Evolutionary conservation across 92 coral and sea anemone genomes (phyloP), one percentile per base, ranked within the genome.

Genomic region (Heteractis magnifica): DNA sequence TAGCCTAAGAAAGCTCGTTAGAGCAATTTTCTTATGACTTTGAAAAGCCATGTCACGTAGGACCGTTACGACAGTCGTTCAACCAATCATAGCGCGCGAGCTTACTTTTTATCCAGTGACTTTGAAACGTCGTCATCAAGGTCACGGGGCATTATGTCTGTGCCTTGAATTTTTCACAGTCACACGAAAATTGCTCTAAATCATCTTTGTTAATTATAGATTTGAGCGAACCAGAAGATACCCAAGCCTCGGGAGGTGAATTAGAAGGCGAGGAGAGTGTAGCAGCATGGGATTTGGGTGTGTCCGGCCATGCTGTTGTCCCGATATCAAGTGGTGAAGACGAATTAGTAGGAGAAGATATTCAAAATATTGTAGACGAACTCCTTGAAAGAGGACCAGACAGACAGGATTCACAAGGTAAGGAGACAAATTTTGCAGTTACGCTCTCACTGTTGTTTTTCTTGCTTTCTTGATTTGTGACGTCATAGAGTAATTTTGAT

Each of bases 301-400:
- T 93, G 74, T 81, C 98, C 58, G 94, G 98, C 20, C 90, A 94
- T 62, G 93, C 88, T n/a, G 90, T 93, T 59, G 93, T 91, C 11
- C 98, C 95, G 0, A 87, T 85, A 71, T 86, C 91, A 0, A 64
- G 85, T 13, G 89, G 84, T n/a, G 88, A 87, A 49, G 92, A 85
- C 20, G 95, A 91, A 18, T 81, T 87, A 41, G 77, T 65, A 18
- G 83, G 79, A 14, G 91, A 91, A 52, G 94, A 88, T 49, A 87
- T 93, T 48, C 89, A 91, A 64, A 91, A 91, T 56, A 90, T 93
- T 81, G 92, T 93, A 76, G 98, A 93, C 15, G 98, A 93, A 55
- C 85, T 93, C 62, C 75, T 93, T 62, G 85, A 93, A 70, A 80
- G 94, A n/a, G 94, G 87, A 26, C 82, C 79, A 48, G 88, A 90